Evolutionary conservation across 2,888 invertebrate species (phyloP).

Genomic region (Protonemura montana): DNA sequence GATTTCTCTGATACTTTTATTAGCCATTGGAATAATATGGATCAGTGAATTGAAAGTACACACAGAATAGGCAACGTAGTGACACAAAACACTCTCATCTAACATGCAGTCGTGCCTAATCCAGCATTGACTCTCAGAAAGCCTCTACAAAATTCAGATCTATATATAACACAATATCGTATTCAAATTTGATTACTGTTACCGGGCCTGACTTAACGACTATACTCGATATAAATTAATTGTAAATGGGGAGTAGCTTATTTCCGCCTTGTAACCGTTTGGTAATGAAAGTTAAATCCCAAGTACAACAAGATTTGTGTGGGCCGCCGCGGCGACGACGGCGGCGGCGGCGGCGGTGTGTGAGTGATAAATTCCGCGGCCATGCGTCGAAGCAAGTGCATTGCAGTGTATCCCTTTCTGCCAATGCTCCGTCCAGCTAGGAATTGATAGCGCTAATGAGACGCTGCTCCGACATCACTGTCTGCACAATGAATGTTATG

Average conservation of each 20-base stretch:
- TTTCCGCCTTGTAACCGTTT: slow-evolving; percentile 5
- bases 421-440: neutral
- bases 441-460: neutral
- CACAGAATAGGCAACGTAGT: neutral
- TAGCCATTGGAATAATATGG: neutral
- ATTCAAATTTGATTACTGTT: neutral
- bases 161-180: neutral
- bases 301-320: neutral
- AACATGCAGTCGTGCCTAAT: neutral
- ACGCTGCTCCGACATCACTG: neutral
- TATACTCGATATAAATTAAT: neutral
- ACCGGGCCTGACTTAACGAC: neutral
- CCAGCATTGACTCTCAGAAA: neutral
- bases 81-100: neutral
- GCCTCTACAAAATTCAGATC: neutral
- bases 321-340: neutral
- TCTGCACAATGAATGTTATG: neutral
- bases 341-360: neutral
- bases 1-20: neutral
- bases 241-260: neutral
- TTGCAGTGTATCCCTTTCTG: neutral
- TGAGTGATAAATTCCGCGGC: neutral
- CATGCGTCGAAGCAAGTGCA: neutral
- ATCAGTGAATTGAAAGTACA: neutral
- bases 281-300: slow-evolving; percentile 12